These are phyloP conservation scores for Hypselothyrea guttata DNA, from an alignment of 2,888 invertebrate species.

Conservation along the genomic window DNA sequence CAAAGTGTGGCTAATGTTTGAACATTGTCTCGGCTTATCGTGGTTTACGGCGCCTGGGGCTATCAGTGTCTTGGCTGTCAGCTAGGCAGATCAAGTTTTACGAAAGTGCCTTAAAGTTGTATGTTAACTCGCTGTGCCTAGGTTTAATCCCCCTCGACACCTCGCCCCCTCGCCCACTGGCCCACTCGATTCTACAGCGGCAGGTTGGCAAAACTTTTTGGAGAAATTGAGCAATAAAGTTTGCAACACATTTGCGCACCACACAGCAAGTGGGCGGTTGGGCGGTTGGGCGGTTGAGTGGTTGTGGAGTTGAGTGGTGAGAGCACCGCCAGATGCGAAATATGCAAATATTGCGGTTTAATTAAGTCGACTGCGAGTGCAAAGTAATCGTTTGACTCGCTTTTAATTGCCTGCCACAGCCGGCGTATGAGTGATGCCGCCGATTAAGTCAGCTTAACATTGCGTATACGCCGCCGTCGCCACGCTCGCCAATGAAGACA, in stretches of 20 bases:
- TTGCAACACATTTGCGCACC: conserved; percentile 52
- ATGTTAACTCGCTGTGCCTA: conserved; percentile 68
- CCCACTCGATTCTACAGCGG: no score
- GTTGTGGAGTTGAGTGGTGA: neutral
- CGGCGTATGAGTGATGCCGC: conserved; percentile 56
- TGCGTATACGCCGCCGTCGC: conserved; percentile 38
- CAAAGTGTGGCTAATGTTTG: conserved; percentile 47
- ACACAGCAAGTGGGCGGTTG: neutral
- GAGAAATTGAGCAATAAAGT: conserved; percentile 71
- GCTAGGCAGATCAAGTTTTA: conserved; percentile 52
- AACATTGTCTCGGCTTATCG: conserved; percentile 67
- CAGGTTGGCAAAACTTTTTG: conserved; percentile 61
- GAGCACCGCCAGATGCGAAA: conserved; percentile 46
- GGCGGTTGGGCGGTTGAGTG: neutral
- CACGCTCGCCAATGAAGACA: conserved; percentile 18
- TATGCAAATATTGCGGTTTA: conserved; percentile 77
- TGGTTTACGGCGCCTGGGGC: conserved; percentile 51
- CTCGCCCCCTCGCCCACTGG: no score
- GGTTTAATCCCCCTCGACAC: conserved; percentile 24
- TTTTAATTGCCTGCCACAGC: conserved; percentile 62
- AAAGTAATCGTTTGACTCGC: conserved; percentile 49
- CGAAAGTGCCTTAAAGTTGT: conserved; percentile 70
- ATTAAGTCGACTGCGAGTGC: conserved; percentile 58
- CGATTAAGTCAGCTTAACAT: conserved; percentile 33
- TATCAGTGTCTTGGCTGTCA: conserved; percentile 20